Percentiles rank a stretch among this genome's conserved stretches.
Evolutionary conservation across 2,797 vertebrate genomes (phyloP).

Genomic region (Chloroceryle amazona): DNA sequence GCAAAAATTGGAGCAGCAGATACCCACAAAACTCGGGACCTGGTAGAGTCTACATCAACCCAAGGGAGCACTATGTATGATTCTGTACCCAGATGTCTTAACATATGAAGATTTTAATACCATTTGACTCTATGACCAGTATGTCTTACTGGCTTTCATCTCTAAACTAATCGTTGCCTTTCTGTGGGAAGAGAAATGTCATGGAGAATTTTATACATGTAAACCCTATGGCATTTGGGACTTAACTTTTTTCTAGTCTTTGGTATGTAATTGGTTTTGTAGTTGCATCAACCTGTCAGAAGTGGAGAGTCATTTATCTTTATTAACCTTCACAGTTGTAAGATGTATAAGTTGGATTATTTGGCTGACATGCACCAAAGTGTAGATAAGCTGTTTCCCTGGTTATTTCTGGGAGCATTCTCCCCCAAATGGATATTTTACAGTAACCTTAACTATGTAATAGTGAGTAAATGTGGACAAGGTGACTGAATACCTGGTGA

Average conservation of each 20-base stretch:
- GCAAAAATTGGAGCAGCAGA: constrained; percentile 69
- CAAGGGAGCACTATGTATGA: constrained; percentile 83
- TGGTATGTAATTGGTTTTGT: not conserved
- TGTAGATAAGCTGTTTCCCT: constrained; percentile 1
- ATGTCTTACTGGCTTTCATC: not conserved
- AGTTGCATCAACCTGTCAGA: not conserved
- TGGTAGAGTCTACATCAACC: constrained; percentile 75
- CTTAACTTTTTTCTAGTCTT: constrained; percentile 6
- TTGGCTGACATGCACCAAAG: not conserved
- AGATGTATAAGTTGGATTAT: not conserved
- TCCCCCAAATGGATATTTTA: not conserved
- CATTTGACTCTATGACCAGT: not conserved
- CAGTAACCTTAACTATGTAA: not conserved
- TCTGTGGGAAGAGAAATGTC: not conserved
- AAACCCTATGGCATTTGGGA: not conserved
- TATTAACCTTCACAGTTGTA: not conserved
- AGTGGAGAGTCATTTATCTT: not conserved
- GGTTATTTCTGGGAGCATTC: constrained; percentile 10
- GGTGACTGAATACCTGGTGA: not conserved
- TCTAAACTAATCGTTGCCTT: not conserved
- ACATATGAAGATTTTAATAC: not conserved
- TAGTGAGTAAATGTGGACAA: not conserved
- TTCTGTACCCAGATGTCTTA: not conserved
- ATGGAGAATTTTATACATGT: not conserved
- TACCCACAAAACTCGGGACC: not conserved